Evolutionary conservation across 2,888 invertebrate species (phyloP), one percentile per base, ranked within the genome.

Genomic region (Ectemnius cavifrons): DNA sequence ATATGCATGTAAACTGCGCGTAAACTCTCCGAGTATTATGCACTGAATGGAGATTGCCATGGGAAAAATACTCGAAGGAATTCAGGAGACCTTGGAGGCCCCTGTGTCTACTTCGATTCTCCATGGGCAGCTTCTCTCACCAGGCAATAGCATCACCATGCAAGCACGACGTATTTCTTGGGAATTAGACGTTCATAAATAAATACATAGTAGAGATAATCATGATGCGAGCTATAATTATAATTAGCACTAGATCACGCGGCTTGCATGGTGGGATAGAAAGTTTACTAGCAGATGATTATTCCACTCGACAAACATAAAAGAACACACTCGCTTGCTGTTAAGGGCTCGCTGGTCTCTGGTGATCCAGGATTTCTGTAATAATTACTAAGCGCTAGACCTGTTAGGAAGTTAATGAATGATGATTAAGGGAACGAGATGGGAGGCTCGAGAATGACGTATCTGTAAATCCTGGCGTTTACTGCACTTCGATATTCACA

Each of bases 381-480:
- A 83, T 68, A 67, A 75, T 56, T 67, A 46, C 56, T 65, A 57
- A 28, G 62, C 28, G 65, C 45, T 64, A 57, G 63, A 65, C 37
- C 52, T 47, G 73, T 78, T 78, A 78, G 71, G 74, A 61, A 62
- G 67, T 81, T 81, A 80, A 69, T 59, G 63, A 52, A 27, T 70
- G 65, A 64, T 71, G 45, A 56, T 75, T 72, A 70, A 63, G 14
- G 68, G 58, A 71, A 71, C 71, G 73, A 47, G 14, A 56, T 14
- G 27, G 37, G 60, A 61, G 52, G 61, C 28, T 59, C 23, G 67
- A 46, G 13, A 18, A 59, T 61, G 61, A 66, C 62, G 57, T 67
- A 66, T 46, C 18, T 6, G 18, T 13, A 16, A 57, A 62, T 56
- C 57, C 57, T 5, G 16, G 56, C 68, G 20, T 5, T 5, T 63